Percentiles rank a stretch among this genome's conserved stretches.
Evolutionary conservation across 1,140 invertebrate species (phyloP).

Genomic region (Trigoniulus corallinus): DNA sequence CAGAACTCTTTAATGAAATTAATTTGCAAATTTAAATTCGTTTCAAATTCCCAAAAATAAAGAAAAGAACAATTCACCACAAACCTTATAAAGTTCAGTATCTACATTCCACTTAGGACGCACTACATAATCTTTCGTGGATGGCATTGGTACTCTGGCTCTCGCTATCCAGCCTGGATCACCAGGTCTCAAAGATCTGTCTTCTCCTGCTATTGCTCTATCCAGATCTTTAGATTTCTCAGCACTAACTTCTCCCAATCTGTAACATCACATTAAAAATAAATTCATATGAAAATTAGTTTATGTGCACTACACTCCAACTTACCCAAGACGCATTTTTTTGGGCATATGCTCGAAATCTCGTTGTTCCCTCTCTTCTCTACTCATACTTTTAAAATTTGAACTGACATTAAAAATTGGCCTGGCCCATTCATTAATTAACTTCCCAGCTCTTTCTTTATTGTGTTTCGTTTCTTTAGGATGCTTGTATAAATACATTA

Average conservation of each 20-base stretch:
- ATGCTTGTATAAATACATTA: constrained; percentile 99
- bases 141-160: constrained; percentile 85
- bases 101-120: constrained; percentile 82
- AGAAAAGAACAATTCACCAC: constrained; percentile 13
- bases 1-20: constrained; percentile 31
- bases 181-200: constrained; percentile 56
- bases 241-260: constrained; percentile 3
- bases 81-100: constrained; percentile 59
- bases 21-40: background rate
- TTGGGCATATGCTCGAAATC: constrained; percentile 77
- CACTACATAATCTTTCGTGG: constrained; percentile 91
- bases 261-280: background rate
- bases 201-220: constrained; percentile 38
- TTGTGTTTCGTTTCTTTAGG: constrained; percentile 93
- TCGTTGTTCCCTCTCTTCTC: constrained; percentile 54
- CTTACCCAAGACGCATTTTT: constrained; percentile 31
- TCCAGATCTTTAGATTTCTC: constrained; percentile 33
- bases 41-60: constrained; percentile 1
- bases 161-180: constrained; percentile 88
- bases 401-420: constrained; percentile 93
- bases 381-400: constrained; percentile 65
- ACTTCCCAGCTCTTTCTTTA: constrained; percentile 67
- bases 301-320: too few species aligned
- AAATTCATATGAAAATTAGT: background rate
- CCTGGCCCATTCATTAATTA: constrained; percentile 92